Conservation (phyloP, 2,113 vertebrate species). For the Ailuropoda melanoleuca region DNA sequence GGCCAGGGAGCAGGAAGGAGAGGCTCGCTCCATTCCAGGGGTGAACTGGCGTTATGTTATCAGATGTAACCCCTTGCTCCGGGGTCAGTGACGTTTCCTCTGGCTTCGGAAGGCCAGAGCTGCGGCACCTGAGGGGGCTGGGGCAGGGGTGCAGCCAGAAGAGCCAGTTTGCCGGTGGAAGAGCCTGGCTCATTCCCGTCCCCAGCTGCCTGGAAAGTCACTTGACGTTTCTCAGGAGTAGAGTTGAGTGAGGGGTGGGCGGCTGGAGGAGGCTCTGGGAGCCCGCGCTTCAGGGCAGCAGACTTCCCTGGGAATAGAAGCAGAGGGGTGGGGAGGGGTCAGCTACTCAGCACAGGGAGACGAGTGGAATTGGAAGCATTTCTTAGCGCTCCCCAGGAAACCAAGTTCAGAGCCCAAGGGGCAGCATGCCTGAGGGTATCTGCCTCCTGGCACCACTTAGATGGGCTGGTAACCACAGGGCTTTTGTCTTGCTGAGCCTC, state of each 20-base stretch:
- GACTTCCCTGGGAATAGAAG: not conserved
- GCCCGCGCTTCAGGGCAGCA: not conserved
- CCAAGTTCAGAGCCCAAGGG: not conserved
- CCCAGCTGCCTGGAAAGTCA: not conserved
- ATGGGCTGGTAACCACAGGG: not conserved
- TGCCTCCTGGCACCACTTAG: not conserved
- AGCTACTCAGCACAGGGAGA: not conserved
- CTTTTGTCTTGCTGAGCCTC: not conserved
- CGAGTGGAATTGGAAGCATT: too few relatives aligned
- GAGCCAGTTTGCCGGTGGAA: not conserved
- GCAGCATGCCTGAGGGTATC: not conserved
- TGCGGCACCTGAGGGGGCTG: not conserved
- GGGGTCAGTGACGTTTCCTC: slow-evolving; percentile 25
- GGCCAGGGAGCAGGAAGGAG: not conserved
- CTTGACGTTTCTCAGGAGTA: not conserved
- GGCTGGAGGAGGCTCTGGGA: not conserved
- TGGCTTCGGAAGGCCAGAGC: not conserved
- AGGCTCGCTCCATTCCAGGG: slow-evolving; percentile 14
- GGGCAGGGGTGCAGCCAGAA: not conserved
- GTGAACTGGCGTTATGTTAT: slow-evolving; percentile 61
- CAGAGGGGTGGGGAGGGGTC: rapidly evolving
- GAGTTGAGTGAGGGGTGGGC: not conserved
- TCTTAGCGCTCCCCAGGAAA: not conserved
- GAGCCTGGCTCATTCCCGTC: not conserved
- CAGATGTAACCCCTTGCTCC: not conserved